These are phyloP conservation scores for Dascyllus trimaculatus DNA, from an alignment of 2,113 vertebrate genomes.

Conservation along the genomic window DNA sequence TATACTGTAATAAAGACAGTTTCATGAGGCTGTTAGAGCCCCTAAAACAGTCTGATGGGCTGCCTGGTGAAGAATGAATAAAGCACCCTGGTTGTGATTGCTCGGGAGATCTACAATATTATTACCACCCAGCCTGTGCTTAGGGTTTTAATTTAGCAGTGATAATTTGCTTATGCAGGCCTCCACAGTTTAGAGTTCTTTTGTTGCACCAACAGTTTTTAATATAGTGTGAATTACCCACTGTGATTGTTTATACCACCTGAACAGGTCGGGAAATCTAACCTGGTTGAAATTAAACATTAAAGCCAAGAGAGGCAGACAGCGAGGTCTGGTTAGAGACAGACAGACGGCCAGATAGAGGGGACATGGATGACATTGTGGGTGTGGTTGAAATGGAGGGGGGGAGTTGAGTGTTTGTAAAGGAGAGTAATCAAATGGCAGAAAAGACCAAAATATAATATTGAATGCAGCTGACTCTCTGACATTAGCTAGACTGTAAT, in stretches of 20 bases:
- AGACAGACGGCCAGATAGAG: slow-evolving; percentile 82
- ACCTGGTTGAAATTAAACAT: slow-evolving; percentile 88
- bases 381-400: slow-evolving; percentile 37
- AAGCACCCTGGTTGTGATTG: slow-evolving; percentile 77
- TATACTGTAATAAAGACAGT: slow-evolving; percentile 58
- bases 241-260: slow-evolving; percentile 95
- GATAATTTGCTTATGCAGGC: slow-evolving; percentile 96
- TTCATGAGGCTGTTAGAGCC: slow-evolving; percentile 59
- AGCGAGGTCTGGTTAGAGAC: slow-evolving; percentile 45
- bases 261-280: slow-evolving; percentile 91
- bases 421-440: slow-evolving; percentile 69
- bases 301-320: slow-evolving; percentile 85
- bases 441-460: slow-evolving; percentile 76
- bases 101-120: slow-evolving; percentile 76
- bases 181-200: slow-evolving; percentile 94
- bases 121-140: slow-evolving; percentile 76
- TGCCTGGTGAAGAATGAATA: slow-evolving; percentile 71
- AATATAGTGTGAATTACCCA: slow-evolving; percentile 97
- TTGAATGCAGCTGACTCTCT: slow-evolving; percentile 90
- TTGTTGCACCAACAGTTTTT: slow-evolving; percentile 95
- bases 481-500: slow-evolving; percentile 93
- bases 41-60: slow-evolving; percentile 57
- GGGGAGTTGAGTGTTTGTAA: slow-evolving; percentile 70
- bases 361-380: slow-evolving; percentile 57
- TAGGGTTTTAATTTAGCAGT: slow-evolving; percentile 96